Base-by-base conservation (phyloP, 2,797 vertebrate genomes). In the Falco biarmicus region DNA sequence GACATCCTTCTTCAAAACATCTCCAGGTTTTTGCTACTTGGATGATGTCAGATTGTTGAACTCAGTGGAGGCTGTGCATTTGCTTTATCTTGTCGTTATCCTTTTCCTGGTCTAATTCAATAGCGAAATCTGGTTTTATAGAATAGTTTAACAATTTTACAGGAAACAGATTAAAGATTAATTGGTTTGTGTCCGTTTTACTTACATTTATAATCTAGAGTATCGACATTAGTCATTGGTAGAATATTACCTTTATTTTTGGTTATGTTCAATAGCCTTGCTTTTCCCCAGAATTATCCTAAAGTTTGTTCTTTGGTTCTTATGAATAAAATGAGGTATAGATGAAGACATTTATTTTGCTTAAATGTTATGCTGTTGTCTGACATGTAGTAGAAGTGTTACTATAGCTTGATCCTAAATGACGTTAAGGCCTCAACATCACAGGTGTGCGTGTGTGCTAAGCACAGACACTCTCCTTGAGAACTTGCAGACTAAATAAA, bases 401-500 rank as follows among this genome's bases (percentile, higher is more conserved):
- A 24, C 28, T 59, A 5, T 32, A 51, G 34, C 51, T 95, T 41
- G 45, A 85, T 89, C 64, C 51, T 4, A 2, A 86, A 76, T 61
- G 47, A 32, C 1, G 4, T 10, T 11, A 70, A 92, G 24, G 15
- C 34, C 22, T 31, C 63, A 63, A 1, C 39, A 74, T 64, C 64
- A 31, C 0, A 76, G 51, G 37, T 21, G 29, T 48, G 22, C 3
- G 37, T 37, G 4, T 41, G 54, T 41, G 9, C 17, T 76, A 63
- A 92, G n/a, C 9, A 1, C 28, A 51, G 63, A 13, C 29, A 37
- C 82, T 80, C 57, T 86, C 16, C 43, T 56, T 22, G 53, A 79
- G 87, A 93, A 64, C 53, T 60, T 70, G 70, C 20, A 76, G 56
- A 84, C 84, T 89, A 92, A 90, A 91, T 63, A 94, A 92, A 77